Evolutionary conservation across 2,113 vertebrate genomes (phyloP).

Genomic region (Apteryx mantelli): DNA sequence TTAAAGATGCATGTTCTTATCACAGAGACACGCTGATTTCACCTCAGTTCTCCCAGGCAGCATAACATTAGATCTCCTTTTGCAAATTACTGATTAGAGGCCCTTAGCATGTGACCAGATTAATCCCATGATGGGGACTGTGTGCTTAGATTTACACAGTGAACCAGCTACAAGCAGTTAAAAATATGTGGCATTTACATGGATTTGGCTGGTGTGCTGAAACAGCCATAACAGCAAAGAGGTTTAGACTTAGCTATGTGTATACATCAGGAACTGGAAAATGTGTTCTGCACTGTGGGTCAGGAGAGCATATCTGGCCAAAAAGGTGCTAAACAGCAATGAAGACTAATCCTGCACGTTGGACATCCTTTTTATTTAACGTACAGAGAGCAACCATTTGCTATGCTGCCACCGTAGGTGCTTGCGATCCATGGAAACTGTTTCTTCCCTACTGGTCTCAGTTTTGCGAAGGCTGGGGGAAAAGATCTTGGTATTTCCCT

Average conservation of each 20-base stretch:
- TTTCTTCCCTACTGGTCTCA: background rate
- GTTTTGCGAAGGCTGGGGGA: background rate
- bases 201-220: background rate
- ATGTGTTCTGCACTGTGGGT: background rate
- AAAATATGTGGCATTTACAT: background rate
- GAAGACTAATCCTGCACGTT: background rate
- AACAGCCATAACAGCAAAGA: background rate
- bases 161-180: background rate
- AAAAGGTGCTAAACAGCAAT: background rate
- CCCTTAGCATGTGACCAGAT: background rate
- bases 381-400: background rate
- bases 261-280: constrained; percentile 27
- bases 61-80: background rate
- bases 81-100: background rate
- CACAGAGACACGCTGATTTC: background rate
- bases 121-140: background rate
- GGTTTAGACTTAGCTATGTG: background rate
- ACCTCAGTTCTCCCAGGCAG: background rate
- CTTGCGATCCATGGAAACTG: background rate
- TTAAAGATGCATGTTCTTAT: background rate
- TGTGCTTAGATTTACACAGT: background rate
- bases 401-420: background rate
- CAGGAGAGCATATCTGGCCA: background rate
- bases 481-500: background rate
- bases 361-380: background rate